A percentile compares a stretch with the other conserved stretches of the same genome.
phyloP scores from a whole-genome alignment of 2,888 invertebrate species.

The Drosophila quinaria region DNA sequence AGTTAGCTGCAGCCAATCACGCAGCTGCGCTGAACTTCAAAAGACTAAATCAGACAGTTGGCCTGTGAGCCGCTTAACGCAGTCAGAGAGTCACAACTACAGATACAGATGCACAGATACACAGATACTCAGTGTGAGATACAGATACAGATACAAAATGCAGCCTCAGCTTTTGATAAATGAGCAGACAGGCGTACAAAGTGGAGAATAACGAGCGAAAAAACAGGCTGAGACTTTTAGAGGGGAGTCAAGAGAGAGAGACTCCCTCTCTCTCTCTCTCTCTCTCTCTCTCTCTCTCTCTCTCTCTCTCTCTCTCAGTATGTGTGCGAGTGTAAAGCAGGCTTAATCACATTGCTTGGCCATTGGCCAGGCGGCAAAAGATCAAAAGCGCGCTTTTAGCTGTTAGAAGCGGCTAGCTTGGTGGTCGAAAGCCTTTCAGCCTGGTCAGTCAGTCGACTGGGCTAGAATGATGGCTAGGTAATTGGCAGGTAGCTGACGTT shows the following conservation, averaged over 20 bases:
- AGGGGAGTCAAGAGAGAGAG: constrained; percentile 17
- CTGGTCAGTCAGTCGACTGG: constrained; percentile 25
- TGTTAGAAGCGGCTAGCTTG: constrained; percentile 79
- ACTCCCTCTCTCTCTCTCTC: constrained; percentile 42
- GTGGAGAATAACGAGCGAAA: constrained; percentile 81
- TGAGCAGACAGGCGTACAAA: constrained; percentile 81
- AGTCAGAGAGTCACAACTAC: constrained; percentile 54
- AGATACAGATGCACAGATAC: constrained; percentile 21
- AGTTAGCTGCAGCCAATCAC: constrained; percentile 79
- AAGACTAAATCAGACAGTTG: constrained; percentile 78
- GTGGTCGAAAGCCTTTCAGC: constrained; percentile 51
- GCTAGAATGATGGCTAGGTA: constrained; percentile 74
- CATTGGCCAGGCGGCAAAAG: constrained; percentile 80
- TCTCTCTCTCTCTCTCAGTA: constrained; percentile 42
- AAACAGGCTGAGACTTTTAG: constrained; percentile 51
- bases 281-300: constrained; percentile 36
- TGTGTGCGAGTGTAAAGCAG: constrained; percentile 64
- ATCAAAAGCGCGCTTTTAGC: constrained; percentile 75
- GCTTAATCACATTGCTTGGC: constrained; percentile 84
- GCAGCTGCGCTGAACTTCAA: constrained; percentile 84
- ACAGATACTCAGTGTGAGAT: constrained; percentile 16
- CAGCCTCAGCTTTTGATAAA: constrained; percentile 82
- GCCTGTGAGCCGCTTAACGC: constrained; percentile 74
- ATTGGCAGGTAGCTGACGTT: constrained; percentile 76
- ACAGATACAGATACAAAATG: constrained; percentile 33